Evolutionary conservation across 1,140 invertebrate species (phyloP).

Genomic region (Drosophila pachea): DNA sequence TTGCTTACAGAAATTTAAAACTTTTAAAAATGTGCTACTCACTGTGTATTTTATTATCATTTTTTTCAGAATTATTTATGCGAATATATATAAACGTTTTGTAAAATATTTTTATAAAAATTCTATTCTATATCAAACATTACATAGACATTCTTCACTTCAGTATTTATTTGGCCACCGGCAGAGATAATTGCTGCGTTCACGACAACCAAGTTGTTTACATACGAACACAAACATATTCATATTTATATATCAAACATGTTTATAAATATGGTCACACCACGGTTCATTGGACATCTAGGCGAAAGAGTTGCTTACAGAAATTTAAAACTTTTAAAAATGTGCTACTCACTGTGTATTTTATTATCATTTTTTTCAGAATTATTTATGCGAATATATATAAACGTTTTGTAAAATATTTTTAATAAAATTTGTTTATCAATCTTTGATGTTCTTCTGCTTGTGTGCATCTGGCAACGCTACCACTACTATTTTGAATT

Average conservation of each 20-base stretch:
- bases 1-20: background rate
- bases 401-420: no score
- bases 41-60: no score
- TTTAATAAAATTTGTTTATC: no score
- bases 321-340: background rate
- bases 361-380: no score
- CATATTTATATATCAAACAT: background rate
- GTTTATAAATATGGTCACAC: slow-evolving; percentile 2
- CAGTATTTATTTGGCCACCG: slow-evolving; percentile 36
- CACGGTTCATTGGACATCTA: background rate
- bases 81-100: no score
- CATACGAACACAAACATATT: background rate
- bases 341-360: background rate
- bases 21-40: background rate
- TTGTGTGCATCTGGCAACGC: background rate
- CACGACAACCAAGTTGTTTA: slow-evolving; percentile 30
- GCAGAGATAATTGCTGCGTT: background rate
- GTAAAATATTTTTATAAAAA: no score
- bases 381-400: no score
- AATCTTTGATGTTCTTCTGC: background rate
- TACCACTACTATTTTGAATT: background rate
- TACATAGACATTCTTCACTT: slow-evolving; percentile 5
- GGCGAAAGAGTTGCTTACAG: slow-evolving; percentile 3
- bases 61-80: no score
- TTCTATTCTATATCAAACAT: slow-evolving; percentile 12